Evolutionary conservation across 2,797 vertebrate genomes (phyloP), one percentile per base, ranked within the genome.

Genomic region (Mus minutoides): DNA sequence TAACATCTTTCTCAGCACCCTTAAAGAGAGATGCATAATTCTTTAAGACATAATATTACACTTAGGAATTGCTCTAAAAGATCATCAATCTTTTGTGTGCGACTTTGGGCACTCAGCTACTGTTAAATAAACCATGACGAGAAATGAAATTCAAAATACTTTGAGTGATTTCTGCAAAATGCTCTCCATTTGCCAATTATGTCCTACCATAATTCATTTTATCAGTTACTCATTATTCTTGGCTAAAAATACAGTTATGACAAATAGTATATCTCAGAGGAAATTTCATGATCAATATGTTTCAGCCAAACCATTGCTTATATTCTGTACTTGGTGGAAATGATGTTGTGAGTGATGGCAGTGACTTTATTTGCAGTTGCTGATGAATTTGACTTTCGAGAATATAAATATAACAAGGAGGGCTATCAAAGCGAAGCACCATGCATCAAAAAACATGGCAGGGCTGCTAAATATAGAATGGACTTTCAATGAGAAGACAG

Each of bases 121-220:
- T 97, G 98, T 98, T 98, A 98, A 98, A 98, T 98, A 98, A 98
- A 98, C 98, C 98, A 98, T 98, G 98, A 98, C 98, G 95, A 97
- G 98, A 98, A 98, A 98, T 98, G 97, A 98, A 98, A 98, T 98
- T 98, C 98, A 98, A 98, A 98, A 98, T 96, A 98, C 97, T 98
- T 97, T 98, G 98, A 98, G 93, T 98, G 98, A 98, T 98, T 98
- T 98, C 97, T 98, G 94, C 96, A 98, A 98, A 98, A 98, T 40
- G 96, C 96, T 98, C 96, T 98, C 97, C 97, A 98, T 98, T 98
- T 98, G 96, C 98, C 98, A 98, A 98, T 98, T 98, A 98, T 97
- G 97, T 97, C 94, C 95, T 54, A 96, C 93, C 96, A 91, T 98
- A 98, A 98, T 98, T 98, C 97, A 98, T 98, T 96, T 96, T 93